Percentiles rank a stretch among this genome's conserved stretches.
Evolutionary conservation across 1,140 invertebrate genomes (phyloP).

Genomic region (Drosophila oshimai): DNA sequence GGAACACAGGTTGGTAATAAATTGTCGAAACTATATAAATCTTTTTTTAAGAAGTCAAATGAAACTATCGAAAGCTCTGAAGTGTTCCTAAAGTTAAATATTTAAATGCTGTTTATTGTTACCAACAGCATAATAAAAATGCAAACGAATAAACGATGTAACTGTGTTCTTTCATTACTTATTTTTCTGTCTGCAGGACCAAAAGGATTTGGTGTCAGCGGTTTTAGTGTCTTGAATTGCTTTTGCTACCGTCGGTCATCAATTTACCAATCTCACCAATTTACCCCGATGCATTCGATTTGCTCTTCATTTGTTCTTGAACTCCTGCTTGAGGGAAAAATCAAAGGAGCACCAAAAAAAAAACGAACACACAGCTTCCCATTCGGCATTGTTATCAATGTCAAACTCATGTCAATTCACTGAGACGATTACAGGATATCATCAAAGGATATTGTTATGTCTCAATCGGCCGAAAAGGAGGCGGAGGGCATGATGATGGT

Average conservation of each 20-base stretch:
- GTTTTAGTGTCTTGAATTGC: constrained; percentile 13
- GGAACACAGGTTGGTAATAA: too few relatives aligned
- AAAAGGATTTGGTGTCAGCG: constrained; percentile 24
- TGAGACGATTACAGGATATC: constrained; percentile 74
- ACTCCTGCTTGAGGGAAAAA: background rate
- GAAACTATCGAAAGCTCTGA: too few relatives aligned
- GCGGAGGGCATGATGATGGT: background rate
- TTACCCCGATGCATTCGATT: constrained; percentile 27
- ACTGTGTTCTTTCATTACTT: too few relatives aligned
- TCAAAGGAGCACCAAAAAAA: background rate
- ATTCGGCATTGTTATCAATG: constrained; percentile 67
- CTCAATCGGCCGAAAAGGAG: constrained; percentile 53
- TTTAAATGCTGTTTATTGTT: too few relatives aligned
- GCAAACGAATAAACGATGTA: background rate
- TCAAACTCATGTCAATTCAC: constrained; percentile 78
- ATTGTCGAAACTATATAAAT: too few relatives aligned
- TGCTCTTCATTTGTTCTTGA: constrained; percentile 40
- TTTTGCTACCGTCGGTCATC: constrained; percentile 8
- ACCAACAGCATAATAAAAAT: background rate
- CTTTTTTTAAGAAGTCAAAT: too few relatives aligned
- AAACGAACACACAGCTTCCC: background rate
- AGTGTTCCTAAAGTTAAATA: too few relatives aligned
- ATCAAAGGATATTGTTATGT: constrained; percentile 79
- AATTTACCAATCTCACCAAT: constrained; percentile 44
- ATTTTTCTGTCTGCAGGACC: background rate